phyloP scores from a whole-genome alignment of 2,888 invertebrate species.

The Netelia inedita region DNA sequence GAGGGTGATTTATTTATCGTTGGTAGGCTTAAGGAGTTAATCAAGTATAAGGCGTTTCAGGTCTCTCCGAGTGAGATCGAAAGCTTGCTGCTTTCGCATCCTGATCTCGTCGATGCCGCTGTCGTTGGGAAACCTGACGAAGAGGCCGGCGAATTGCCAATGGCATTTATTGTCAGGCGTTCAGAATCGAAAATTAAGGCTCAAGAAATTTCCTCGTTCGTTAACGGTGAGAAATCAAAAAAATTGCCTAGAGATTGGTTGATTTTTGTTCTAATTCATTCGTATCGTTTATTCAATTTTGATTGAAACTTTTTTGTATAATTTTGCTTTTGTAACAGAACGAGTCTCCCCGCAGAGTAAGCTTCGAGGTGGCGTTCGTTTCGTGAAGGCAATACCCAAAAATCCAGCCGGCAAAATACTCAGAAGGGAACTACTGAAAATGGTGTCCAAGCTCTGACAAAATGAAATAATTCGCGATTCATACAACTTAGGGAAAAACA shows the following conservation, averaged over 20 bases:
- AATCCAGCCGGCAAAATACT: constrained; percentile 86
- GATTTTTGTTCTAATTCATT: constrained; percentile 6
- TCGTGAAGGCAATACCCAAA: constrained; percentile 86
- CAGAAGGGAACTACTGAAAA: constrained; percentile 81
- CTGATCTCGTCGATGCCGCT: constrained; percentile 73
- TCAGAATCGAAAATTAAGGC: constrained; percentile 66
- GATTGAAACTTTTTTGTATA: not conserved
- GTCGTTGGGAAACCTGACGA: constrained; percentile 78
- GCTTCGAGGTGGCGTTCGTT: constrained; percentile 86
- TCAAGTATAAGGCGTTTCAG: constrained; percentile 87
- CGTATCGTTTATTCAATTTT: not conserved
- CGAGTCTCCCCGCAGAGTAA: constrained; percentile 84
- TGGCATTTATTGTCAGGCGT: constrained; percentile 84
- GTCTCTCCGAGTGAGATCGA: constrained; percentile 83
- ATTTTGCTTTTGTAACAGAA: constrained; percentile 74
- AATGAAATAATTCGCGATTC: not conserved
- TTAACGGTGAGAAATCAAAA: constrained; percentile 73
- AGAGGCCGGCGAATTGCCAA: constrained; percentile 84
- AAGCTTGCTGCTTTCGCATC: constrained; percentile 74
- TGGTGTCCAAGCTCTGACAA: constrained; percentile 67
- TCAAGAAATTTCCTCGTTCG: constrained; percentile 78
- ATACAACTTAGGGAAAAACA: not conserved
- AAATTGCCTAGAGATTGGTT: not conserved
- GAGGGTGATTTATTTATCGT: constrained; percentile 86
- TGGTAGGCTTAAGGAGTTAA: constrained; percentile 87